These are phyloP conservation scores for Varanus salvator DNA, from an alignment of 2,113 vertebrate species.

Conservation along the genomic window DNA sequence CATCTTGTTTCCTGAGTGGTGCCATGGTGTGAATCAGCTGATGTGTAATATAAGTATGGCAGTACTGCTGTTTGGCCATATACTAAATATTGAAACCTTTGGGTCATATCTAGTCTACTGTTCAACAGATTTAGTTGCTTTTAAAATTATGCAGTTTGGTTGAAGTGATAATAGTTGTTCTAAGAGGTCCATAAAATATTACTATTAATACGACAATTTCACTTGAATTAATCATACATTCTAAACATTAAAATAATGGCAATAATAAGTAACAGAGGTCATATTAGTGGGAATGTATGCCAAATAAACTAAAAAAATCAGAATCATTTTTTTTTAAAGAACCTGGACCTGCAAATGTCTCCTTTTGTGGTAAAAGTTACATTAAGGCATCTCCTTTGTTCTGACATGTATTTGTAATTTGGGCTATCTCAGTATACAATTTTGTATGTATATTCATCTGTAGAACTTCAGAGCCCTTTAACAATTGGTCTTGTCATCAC, in stretches of 20 bases:
- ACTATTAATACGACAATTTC: not conserved
- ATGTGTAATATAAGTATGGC: not conserved
- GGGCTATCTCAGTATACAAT: not conserved
- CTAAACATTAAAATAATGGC: not conserved
- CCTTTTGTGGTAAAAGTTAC: not conserved
- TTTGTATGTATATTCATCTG: not conserved
- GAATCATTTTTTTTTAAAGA: not conserved
- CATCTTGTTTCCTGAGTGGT: not conserved
- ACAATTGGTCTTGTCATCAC: not conserved
- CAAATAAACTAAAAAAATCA: fast-evolving
- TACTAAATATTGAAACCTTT: not conserved
- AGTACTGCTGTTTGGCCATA: not conserved
- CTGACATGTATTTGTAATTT: not conserved
- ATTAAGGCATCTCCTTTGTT: slow-evolving; percentile 11
- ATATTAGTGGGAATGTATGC: fast-evolving
- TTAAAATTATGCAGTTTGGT: not conserved
- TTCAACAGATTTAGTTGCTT: not conserved
- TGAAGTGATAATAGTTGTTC: not conserved
- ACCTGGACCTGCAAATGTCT: not conserved
- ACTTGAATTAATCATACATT: not conserved
- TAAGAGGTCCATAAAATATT: not conserved
- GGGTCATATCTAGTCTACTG: not conserved
- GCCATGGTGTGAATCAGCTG: not conserved
- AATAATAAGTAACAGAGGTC: not conserved
- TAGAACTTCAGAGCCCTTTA: not conserved